phyloP scores from a whole-genome alignment of 2,113 vertebrate species.

The Muntiacus reevesi region DNA sequence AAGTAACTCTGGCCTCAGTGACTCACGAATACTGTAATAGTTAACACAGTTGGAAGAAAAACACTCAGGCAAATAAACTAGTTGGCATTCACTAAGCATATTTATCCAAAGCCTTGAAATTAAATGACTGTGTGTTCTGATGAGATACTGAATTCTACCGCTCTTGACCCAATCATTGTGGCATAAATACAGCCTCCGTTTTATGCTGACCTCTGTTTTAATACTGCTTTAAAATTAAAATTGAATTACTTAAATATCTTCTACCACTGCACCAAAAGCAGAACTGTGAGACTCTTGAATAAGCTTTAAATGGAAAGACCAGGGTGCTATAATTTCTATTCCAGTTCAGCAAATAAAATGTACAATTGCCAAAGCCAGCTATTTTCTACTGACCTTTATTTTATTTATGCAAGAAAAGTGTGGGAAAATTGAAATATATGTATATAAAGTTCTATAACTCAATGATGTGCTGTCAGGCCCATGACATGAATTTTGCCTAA shows the following conservation, averaged over 20 bases:
- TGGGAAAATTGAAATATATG: background rate
- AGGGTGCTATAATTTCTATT: constrained; percentile 39
- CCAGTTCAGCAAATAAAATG: background rate
- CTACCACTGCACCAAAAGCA: background rate
- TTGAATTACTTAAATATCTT: constrained; percentile 57
- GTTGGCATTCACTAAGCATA: constrained; percentile 12
- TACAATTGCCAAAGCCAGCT: background rate
- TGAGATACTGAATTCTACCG: background rate
- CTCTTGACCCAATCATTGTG: background rate
- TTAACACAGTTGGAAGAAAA: background rate
- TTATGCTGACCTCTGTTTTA: constrained; percentile 4
- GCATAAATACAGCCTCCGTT: constrained; percentile 6
- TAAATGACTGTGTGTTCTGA: background rate
- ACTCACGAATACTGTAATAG: background rate
- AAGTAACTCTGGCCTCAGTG: background rate
- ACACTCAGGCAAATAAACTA: constrained; percentile 9
- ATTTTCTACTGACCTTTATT: constrained; percentile 52
- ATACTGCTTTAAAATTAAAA: constrained; percentile 40
- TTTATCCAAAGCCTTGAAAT: constrained; percentile 13
- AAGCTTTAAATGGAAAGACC: constrained; percentile 28
- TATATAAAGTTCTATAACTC: background rate
- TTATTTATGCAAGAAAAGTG: constrained; percentile 22
- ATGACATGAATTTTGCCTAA: background rate
- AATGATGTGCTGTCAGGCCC: background rate
- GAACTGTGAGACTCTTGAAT: constrained; percentile 30